Evolutionary conservation across 2,113 vertebrate species (phyloP).

Genomic region (Hiodon tergisus): DNA sequence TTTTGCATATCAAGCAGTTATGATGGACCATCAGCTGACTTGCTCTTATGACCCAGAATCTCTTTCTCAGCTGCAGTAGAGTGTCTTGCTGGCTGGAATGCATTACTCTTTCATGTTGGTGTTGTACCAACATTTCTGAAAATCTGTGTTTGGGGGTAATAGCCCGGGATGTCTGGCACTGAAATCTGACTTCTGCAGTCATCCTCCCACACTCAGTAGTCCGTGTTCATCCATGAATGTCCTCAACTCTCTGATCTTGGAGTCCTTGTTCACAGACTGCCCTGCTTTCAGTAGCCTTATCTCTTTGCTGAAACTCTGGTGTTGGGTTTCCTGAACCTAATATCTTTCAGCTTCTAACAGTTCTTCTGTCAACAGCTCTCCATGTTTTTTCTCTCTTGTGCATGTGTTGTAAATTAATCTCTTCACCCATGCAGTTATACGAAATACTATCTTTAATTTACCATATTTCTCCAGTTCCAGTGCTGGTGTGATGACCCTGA

Average conservation of each 20-base stretch:
- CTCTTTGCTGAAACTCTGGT: not conserved
- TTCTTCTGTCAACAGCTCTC: not conserved
- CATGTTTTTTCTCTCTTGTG: not conserved
- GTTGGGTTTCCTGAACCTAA: not conserved
- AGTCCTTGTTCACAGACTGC: too few relatives aligned
- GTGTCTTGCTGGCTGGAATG: constrained; percentile 6
- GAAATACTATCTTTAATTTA: not conserved
- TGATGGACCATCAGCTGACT: not conserved
- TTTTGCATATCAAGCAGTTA: not conserved
- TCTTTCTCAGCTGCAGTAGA: constrained; percentile 11
- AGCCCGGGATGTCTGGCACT: not conserved
- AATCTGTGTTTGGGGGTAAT: constrained; percentile 6
- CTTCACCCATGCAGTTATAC: not conserved
- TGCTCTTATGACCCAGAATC: not conserved
- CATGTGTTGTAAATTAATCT: not conserved
- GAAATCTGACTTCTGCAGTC: constrained; percentile 18
- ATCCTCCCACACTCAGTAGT: constrained; percentile 15
- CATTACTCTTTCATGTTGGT: constrained; percentile 1
- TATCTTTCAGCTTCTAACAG: not conserved
- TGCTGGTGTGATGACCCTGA: too few relatives aligned
- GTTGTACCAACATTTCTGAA: constrained; percentile 13
- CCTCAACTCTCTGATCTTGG: constrained; percentile 19
- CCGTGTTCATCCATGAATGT: constrained; percentile 1
- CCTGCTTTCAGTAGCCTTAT: not conserved
- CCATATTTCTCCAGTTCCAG: too few relatives aligned